Evolutionary conservation across 1,140 invertebrate genomes (phyloP), one percentile per base, ranked within the genome.

Genomic region (Pollicipes pollicipes): DNA sequence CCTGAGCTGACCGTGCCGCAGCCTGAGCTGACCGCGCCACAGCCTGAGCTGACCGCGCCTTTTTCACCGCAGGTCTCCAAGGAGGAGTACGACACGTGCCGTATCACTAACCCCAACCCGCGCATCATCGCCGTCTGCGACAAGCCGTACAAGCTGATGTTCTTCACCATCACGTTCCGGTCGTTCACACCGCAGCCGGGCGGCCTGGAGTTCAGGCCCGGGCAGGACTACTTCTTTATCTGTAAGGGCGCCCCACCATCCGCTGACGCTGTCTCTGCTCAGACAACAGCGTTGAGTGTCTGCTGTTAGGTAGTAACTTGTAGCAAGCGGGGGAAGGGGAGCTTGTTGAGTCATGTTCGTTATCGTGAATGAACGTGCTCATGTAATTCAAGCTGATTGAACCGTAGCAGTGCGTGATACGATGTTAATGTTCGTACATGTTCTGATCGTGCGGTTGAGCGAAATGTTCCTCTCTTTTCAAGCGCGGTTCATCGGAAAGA

Each of bases 141-240:
- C 85, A 95, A 95, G 79, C 93, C 93, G 70, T 87, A 90, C 81
- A 93, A 90, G 81, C 83, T 91, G 77, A 92, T 93, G 90, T 95
- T 93, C 83, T 95, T 95, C 84, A 95, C 93, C 70, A 95, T 96
- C 79, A 95, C 93, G 73, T 96, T 96, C 83, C 86, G 93, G 80
- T 92, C 93, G 77, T 96, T 95, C 81, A 95, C 92, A 76, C 93
- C 93, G 63, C 92, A 95, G 82, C 93, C 93, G 70, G 92, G 91
- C 75, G 93, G 93, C 69, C 83, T 95, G 75, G 93, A 96, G 81
- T 96, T 96, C 82, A 85, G 90, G 76, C 92, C 93, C 73, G 93
- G 93, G 72, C 90, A 93, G 79, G 92, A 95, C 81, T 96, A 96
- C 80, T 96, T 94, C 81, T 95, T 96, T 82, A 95, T 96, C 82